These are phyloP conservation scores for Lasiommata megera DNA, from an alignment of 2,888 invertebrate species.

Conservation along the genomic window DNA sequence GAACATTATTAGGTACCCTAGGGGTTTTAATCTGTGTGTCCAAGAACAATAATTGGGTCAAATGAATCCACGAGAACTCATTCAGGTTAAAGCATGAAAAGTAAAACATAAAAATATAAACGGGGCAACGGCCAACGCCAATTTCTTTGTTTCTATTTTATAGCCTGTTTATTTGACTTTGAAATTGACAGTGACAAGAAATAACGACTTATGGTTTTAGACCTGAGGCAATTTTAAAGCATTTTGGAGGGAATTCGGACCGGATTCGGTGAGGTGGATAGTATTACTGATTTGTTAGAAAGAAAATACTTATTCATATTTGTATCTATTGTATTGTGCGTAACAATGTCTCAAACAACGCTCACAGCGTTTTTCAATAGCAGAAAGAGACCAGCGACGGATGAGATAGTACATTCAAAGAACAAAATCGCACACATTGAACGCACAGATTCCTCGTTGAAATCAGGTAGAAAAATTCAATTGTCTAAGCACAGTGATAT, in stretches of 20 bases:
- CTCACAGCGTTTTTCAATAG: constrained; percentile 88
- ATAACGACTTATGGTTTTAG: too few species aligned
- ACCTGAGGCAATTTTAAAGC: too few species aligned
- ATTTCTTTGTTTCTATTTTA: too few species aligned
- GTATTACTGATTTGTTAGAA: not conserved
- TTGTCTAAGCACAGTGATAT: constrained; percentile 33
- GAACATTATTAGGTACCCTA: too few species aligned
- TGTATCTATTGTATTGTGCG: not conserved
- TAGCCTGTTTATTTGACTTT: too few species aligned
- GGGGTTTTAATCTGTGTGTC: too few species aligned
- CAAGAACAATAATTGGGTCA: too few species aligned
- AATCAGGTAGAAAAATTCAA: constrained; percentile 16
- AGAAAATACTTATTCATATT: not conserved
- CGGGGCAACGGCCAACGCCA: too few species aligned
- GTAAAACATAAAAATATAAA: too few species aligned
- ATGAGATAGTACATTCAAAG: constrained; percentile 81
- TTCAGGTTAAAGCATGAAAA: too few species aligned
- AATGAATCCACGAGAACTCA: too few species aligned
- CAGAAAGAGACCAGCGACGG: constrained; percentile 87
- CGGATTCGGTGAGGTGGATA: not conserved
- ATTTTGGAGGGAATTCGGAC: constrained; percentile 2
- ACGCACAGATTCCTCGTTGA: constrained; percentile 41
- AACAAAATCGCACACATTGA: constrained; percentile 72
- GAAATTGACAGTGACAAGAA: too few species aligned
- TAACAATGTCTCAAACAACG: constrained; percentile 87